A percentile compares a stretch with the other conserved stretches of the same genome.
These are phyloP conservation scores for Odontamblyopus lacepedii DNA, from an alignment of 2,797 vertebrate species.

Conservation along the genomic window DNA sequence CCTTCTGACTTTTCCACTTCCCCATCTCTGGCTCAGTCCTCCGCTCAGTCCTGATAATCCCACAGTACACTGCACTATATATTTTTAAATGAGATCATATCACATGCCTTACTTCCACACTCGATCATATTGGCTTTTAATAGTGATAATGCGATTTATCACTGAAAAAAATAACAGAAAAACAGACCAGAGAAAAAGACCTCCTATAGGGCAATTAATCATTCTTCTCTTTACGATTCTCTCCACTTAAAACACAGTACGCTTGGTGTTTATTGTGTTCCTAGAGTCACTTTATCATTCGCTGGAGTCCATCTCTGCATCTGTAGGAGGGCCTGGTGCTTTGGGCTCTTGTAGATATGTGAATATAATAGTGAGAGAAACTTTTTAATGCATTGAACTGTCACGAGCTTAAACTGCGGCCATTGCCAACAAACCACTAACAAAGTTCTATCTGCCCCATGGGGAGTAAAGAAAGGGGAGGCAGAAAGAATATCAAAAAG, in stretches of 20 bases:
- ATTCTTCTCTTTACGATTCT: slow-evolving; percentile 67
- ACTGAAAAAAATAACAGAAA: slow-evolving; percentile 24
- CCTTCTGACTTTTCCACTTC: slow-evolving; percentile 26
- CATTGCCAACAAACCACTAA: slow-evolving; percentile 16
- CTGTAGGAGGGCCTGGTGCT: slow-evolving; percentile 40
- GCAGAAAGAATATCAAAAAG: slow-evolving; percentile 19
- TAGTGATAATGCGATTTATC: slow-evolving; percentile 83
- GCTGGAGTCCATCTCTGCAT: slow-evolving; percentile 54
- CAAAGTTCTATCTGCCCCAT: slow-evolving; percentile 7
- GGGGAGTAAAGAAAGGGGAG: slow-evolving; percentile 5
- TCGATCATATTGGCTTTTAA: slow-evolving; percentile 81
- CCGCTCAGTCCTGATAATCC: slow-evolving; percentile 55
- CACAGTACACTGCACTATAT: slow-evolving; percentile 33
- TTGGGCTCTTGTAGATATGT: slow-evolving; percentile 28
- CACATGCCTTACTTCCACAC: slow-evolving; percentile 63
- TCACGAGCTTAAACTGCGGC: slow-evolving; percentile 55
- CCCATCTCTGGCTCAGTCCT: slow-evolving; percentile 39
- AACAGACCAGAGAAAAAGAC: slow-evolving; percentile 68
- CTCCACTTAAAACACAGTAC: slow-evolving; percentile 62
- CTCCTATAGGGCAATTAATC: slow-evolving; percentile 78
- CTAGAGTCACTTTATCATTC: slow-evolving; percentile 73
- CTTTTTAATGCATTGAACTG: slow-evolving; percentile 58
- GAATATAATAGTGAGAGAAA: slow-evolving; percentile 34
- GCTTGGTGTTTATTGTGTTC: slow-evolving; percentile 69
- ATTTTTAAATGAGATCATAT: slow-evolving; percentile 73